A percentile compares a stretch with the other conserved stretches of the same genome.
phyloP scores from a whole-genome alignment of 1,140 invertebrate genomes.

The Hycleus phaleratus region DNA sequence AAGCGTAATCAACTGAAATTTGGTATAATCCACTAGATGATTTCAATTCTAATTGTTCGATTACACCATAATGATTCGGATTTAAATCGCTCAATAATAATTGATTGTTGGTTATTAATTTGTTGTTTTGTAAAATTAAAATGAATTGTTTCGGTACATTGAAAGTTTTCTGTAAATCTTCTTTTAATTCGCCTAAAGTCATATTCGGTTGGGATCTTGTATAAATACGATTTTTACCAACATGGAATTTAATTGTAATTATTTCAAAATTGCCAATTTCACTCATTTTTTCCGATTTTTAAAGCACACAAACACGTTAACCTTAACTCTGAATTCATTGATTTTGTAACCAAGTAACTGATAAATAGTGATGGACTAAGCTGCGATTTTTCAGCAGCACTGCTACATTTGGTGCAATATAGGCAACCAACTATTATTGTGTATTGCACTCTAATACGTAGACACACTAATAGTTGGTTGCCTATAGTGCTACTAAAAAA shows the following conservation, averaged over 20 bases:
- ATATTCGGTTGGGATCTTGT: slow-evolving; percentile 26
- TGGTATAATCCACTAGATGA: slow-evolving; percentile 22
- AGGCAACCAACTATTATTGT: no score
- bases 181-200: slow-evolving; percentile 20
- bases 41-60: slow-evolving; percentile 26
- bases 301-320: no score
- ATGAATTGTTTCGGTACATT: slow-evolving; percentile 1
- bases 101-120: slow-evolving; percentile 2
- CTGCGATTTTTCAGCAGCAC: background rate
- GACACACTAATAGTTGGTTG: no score
- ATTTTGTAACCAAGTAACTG: no score
- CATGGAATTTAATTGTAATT: slow-evolving; percentile 34
- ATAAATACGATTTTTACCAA: slow-evolving; percentile 26
- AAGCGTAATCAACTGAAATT: slow-evolving; percentile 30
- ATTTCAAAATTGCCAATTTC: no score
- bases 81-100: slow-evolving; percentile 14
- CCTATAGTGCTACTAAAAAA: no score
- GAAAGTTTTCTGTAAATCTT: slow-evolving; percentile 13
- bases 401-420: background rate
- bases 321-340: no score
- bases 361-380: no score
- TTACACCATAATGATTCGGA: slow-evolving; percentile 22
- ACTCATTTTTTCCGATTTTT: slow-evolving; percentile 2
- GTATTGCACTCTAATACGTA: no score
- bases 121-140: slow-evolving; percentile 4